A percentile compares a stretch with the other conserved stretches of the same genome.
Evolutionary conservation across 2,797 vertebrate species (phyloP).

Genomic region (Myiotriccus ornatus): DNA sequence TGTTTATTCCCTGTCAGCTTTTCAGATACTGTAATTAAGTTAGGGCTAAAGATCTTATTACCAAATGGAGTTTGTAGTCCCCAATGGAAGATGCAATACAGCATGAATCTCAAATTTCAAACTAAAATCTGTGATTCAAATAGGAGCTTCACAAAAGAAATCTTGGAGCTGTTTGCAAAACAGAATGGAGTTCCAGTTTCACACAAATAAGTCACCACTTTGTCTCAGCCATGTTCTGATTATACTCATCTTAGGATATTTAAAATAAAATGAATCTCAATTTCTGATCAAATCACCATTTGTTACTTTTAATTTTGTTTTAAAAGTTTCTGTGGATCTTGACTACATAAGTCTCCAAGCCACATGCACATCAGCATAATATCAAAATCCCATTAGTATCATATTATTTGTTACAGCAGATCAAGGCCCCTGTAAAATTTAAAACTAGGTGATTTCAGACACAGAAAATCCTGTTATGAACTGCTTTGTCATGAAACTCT

Average conservation of each 20-base stretch:
- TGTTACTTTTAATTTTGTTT: neutral
- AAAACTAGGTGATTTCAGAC: neutral
- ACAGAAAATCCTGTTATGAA: neutral
- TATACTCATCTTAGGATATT: neutral
- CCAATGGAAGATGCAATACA: neutral
- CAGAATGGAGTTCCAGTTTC: neutral
- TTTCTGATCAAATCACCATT: neutral
- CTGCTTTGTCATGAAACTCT: neutral
- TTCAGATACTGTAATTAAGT: slow-evolving; percentile 30
- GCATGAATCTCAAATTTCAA: neutral
- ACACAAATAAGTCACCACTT: neutral
- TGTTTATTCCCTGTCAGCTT: slow-evolving; percentile 36
- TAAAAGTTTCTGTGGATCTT: neutral
- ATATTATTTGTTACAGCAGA: neutral
- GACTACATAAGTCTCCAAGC: neutral
- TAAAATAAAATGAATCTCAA: neutral
- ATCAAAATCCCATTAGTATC: neutral
- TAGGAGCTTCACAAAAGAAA: neutral
- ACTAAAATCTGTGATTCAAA: neutral
- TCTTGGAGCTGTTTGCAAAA: neutral
- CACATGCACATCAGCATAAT: neutral
- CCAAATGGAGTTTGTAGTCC: neutral
- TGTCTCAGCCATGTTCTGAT: neutral
- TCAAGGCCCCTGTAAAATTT: neutral
- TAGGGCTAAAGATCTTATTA: slow-evolving; percentile 3